Evolutionary conservation across 2,113 vertebrate genomes (phyloP).

Genomic region (Tupaia chinensis): DNA sequence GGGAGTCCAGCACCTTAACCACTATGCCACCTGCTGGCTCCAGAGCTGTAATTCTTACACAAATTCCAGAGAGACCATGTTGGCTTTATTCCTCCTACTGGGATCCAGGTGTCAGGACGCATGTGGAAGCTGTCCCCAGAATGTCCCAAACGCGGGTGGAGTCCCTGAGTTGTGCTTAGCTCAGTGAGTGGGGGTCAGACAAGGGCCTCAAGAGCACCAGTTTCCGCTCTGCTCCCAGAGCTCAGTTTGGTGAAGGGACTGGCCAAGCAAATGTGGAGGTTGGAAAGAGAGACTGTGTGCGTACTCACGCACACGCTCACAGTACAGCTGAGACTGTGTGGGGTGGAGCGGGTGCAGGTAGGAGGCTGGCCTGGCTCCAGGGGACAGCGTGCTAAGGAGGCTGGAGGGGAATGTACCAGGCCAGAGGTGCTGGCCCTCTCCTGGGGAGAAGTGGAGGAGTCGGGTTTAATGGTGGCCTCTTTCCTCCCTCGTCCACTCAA

Average conservation of each 20-base stretch:
- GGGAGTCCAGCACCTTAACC: too few species aligned
- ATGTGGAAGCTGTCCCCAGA: neutral
- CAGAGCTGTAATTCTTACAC: neutral
- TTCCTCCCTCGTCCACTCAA: neutral
- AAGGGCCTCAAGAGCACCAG: neutral
- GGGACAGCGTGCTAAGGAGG: neutral
- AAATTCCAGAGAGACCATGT: neutral
- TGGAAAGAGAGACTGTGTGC: too few species aligned
- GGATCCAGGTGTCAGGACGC: neutral
- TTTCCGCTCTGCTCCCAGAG: neutral
- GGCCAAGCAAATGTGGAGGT: neutral
- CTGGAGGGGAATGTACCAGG: neutral
- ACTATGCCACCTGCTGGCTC: neutral
- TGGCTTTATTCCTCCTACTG: neutral
- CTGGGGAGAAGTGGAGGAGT: neutral
- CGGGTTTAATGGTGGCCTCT: neutral
- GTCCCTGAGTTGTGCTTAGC: neutral
- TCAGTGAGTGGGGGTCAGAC: neutral
- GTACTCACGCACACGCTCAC: too few species aligned
- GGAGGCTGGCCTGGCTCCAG: neutral
- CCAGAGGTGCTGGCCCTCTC: neutral
- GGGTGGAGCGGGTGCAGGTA: accelerated
- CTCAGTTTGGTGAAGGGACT: neutral
- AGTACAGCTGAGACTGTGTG: too few species aligned
- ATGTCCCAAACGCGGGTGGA: neutral